phyloP scores from a whole-genome alignment of 2,113 vertebrate species.

The Eclectus roratus region DNA sequence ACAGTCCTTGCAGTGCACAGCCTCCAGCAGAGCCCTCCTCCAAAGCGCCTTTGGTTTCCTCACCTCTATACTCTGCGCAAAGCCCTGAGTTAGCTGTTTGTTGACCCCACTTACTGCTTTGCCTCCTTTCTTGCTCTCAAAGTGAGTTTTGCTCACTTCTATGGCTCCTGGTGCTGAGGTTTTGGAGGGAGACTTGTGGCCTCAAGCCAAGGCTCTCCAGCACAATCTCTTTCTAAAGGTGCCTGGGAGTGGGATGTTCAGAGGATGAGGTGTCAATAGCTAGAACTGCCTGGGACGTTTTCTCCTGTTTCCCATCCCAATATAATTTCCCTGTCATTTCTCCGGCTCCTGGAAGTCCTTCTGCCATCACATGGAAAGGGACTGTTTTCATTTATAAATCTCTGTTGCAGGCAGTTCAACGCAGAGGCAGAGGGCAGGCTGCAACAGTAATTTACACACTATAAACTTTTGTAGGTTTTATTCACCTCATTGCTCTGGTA shows the following conservation, averaged over 20 bases:
- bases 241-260: background rate
- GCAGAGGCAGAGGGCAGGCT: slow-evolving; percentile 57
- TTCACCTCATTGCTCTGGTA: slow-evolving; percentile 70
- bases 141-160: background rate
- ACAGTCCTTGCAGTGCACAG: background rate
- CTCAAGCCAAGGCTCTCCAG: background rate
- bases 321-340: background rate
- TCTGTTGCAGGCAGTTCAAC: slow-evolving; percentile 12
- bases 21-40: background rate
- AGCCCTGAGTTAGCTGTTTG: background rate
- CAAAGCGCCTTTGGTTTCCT: background rate
- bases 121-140: background rate
- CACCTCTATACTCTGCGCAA: background rate
- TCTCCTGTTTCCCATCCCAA: background rate
- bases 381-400: slow-evolving; percentile 72
- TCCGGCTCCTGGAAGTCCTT: slow-evolving; percentile 7
- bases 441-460: slow-evolving; percentile 71
- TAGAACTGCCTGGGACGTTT: background rate
- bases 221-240: background rate
- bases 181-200: background rate
- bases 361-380: background rate
- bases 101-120: background rate
- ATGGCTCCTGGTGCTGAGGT: background rate
- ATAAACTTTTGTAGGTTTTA: slow-evolving; percentile 76
- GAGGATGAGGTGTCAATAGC: background rate